Base-by-base conservation (phyloP, 64 coral and sea anemone genomes). In the Dendronephthya gigantea region DNA sequence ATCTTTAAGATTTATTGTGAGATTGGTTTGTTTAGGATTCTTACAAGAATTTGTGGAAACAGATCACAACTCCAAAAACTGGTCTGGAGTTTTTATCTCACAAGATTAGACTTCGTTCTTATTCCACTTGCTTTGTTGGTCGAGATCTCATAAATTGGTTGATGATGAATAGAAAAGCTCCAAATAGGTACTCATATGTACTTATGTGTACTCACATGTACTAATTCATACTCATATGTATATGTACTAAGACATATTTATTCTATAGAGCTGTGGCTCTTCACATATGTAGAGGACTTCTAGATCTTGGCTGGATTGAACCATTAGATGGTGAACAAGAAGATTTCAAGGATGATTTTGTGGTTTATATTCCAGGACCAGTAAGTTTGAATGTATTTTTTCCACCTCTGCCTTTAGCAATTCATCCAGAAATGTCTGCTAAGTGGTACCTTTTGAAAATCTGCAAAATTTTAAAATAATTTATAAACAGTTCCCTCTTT, bases 281-380 rank as follows among this genome's bases (percentile, higher is more conserved):
- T 1, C 79, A 50, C 28, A 93, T 98, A 82, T 83, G 95, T 19
- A 92, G 93, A 83, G 91, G 81, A 37, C 85, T 98, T 9, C 56
- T 91, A 33, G 92, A 93, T 22, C 91, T 34, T 50, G 95, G 95
- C 36, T 98, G 95, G 95, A 56, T 98, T 32, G 95, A 98, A n/a
- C 84, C 92, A 70, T 89, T 98, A 17, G 87, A 84, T 23, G 90
- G 83, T 62, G 87, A 91, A 33, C 84, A 83, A 30, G 31, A 83
- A 55, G 58, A 82, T 19, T 98, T 98, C 34, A 84, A 87, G 39
- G 95, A 98, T 88, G 90, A 93, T 68, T 98, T 91, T 50, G 83
- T 90, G 38, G 87, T 98, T 2, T 98, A 98, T 88, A 90, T 93
- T 29, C 95, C 95, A 56, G 92, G 95, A 56, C 84, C 86, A 40